A percentile compares a stretch with the other conserved stretches of the same genome.
Conservation (phyloP, 2,888 invertebrate species). For the Limnephilus auricula region DNA sequence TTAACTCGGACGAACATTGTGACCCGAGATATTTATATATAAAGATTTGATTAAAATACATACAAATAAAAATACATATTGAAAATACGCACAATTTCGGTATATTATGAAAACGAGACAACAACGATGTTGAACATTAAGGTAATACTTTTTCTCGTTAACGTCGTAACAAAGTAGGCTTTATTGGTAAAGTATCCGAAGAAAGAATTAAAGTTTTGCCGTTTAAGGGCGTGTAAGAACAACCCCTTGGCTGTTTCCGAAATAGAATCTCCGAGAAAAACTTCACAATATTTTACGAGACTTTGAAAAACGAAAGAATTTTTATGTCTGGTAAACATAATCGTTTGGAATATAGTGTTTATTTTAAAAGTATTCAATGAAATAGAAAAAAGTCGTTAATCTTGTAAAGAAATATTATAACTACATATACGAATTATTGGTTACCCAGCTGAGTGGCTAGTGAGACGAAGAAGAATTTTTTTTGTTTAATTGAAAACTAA, state of each 20-base stretch:
- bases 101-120: not conserved
- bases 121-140: not conserved
- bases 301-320: not conserved
- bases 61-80: too few relatives aligned
- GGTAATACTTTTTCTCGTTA: slow-evolving; percentile 41
- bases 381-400: not conserved
- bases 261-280: not conserved
- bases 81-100: not conserved
- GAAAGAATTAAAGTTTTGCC: slow-evolving; percentile 53
- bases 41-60: too few relatives aligned
- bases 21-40: too few relatives aligned
- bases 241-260: slow-evolving; percentile 6
- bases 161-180: slow-evolving; percentile 31
- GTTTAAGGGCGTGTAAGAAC: slow-evolving; percentile 18
- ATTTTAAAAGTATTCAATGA: not conserved
- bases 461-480: too few relatives aligned
- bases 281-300: slow-evolving; percentile 10
- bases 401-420: too few relatives aligned
- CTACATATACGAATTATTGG: too few relatives aligned
- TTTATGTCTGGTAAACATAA: not conserved
- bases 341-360: not conserved
- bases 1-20: too few relatives aligned
- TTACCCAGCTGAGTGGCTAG: too few relatives aligned
- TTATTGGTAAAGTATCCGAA: slow-evolving; percentile 50
- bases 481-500: too few relatives aligned